phyloP scores from a whole-genome alignment of 2,113 vertebrate species.

The Alces alces region DNA sequence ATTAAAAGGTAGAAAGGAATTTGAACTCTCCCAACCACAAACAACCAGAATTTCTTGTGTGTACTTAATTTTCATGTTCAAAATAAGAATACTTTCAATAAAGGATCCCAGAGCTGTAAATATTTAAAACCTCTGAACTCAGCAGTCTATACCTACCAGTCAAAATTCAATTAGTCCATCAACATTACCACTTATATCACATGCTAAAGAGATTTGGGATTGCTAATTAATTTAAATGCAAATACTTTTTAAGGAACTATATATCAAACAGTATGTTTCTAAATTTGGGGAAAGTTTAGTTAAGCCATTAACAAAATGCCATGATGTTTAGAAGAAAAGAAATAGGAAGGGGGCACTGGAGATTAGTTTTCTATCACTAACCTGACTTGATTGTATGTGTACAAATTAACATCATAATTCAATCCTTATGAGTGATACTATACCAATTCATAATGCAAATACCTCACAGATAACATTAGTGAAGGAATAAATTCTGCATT shows the following conservation, averaged over 20 bases:
- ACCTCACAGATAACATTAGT: background rate
- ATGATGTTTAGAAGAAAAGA: background rate
- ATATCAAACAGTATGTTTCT: background rate
- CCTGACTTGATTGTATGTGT: background rate
- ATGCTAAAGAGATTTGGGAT: background rate
- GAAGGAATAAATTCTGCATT: background rate
- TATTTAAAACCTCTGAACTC: background rate
- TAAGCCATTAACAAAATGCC: background rate
- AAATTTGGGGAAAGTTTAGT: background rate
- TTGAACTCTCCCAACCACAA: background rate
- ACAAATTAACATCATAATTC: background rate
- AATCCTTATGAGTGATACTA: background rate
- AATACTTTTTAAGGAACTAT: background rate
- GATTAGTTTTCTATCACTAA: background rate
- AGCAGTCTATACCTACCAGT: background rate
- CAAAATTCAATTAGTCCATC: background rate
- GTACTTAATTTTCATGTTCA: background rate
- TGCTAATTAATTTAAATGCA: background rate
- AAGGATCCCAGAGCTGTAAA: background rate
- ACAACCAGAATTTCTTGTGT: background rate
- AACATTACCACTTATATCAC: background rate
- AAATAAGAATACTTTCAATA: background rate
- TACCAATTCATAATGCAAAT: background rate
- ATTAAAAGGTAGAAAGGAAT: background rate
- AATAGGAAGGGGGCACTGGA: background rate